Evolutionary conservation across 2,888 invertebrate species (phyloP), one percentile per base, ranked within the genome.

Genomic region (Xylota segnis): DNA sequence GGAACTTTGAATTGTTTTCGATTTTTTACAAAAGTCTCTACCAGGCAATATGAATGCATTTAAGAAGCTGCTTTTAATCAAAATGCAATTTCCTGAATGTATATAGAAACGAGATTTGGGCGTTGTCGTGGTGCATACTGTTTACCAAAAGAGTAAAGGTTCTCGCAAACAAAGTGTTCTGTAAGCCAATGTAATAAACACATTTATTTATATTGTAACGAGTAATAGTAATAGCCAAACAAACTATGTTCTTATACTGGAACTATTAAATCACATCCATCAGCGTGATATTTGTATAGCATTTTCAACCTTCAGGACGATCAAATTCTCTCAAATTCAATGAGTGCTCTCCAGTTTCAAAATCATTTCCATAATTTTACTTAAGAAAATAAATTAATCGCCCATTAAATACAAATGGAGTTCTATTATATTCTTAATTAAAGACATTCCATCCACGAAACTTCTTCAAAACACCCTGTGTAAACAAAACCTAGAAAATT

Each of bases 341-440:
- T 12, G n/a, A 54, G 40, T 23, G 66, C 74, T 27, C 72, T 61
- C 52, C 74, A 54, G 12, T 16, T 23, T 23, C 29, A 32, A 40
- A 63, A 43, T 34, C 43, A 27, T 65, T 65, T 56, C 54, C 54
- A 65, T 27, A 59, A 58, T 58, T 59, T 76, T 50, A 45, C 50
- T 37, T 58, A 58, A 40, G 66, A 65, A 76, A 76, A 66, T 66
- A 76, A 76, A 76, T 66, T 76, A 76, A 76, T 76, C 58, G 76
- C n/a, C 76, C 76, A 59, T 68, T 77, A 77, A 37, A 40, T 59
- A 77, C 50, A 43, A 61, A 61, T 71, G 34, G 54, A 45, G 47
- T 34, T 78, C 78, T 23, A 68, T 76, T 71, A 78, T 78, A 71
- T 70, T 70, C 61, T 63, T 78, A 71, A 78, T 78, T 71, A 78